Evolutionary conservation across 2,113 vertebrate genomes (phyloP).

Genomic region (Naja naja): DNA sequence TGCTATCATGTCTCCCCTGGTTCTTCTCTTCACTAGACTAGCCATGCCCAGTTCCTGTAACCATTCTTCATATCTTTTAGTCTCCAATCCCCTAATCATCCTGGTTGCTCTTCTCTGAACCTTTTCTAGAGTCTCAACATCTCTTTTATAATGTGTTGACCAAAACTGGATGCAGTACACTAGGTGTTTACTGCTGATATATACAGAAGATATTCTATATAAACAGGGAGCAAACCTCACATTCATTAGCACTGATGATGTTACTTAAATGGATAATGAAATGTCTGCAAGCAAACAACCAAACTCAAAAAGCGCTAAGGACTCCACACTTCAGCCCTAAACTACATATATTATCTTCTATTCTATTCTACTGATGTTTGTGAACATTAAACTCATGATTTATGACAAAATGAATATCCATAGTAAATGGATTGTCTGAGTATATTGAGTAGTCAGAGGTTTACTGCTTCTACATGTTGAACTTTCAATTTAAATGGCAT

Average conservation of each 20-base stretch:
- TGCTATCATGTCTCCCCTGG: no score
- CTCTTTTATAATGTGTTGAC: no score
- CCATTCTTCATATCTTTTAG: no score
- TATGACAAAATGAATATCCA: background rate
- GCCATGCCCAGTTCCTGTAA: no score
- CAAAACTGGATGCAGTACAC: no score
- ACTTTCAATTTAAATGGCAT: background rate
- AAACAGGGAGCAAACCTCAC: background rate
- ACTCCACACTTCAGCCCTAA: background rate
- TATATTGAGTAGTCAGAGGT: background rate
- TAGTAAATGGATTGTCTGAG: background rate
- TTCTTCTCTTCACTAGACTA: no score
- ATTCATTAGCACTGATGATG: background rate
- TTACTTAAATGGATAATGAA: background rate
- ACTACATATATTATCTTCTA: background rate
- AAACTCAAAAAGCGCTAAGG: background rate
- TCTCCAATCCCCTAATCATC: no score
- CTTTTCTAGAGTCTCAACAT: no score
- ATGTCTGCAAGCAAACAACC: background rate
- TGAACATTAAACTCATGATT: background rate
- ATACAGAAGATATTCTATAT: background rate
- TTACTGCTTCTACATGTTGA: background rate
- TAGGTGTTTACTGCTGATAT: no score
- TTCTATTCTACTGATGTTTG: background rate
- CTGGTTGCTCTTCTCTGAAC: no score